Evolutionary conservation across 2,888 invertebrate genomes (phyloP).

Genomic region (Drosophila subquinaria): DNA sequence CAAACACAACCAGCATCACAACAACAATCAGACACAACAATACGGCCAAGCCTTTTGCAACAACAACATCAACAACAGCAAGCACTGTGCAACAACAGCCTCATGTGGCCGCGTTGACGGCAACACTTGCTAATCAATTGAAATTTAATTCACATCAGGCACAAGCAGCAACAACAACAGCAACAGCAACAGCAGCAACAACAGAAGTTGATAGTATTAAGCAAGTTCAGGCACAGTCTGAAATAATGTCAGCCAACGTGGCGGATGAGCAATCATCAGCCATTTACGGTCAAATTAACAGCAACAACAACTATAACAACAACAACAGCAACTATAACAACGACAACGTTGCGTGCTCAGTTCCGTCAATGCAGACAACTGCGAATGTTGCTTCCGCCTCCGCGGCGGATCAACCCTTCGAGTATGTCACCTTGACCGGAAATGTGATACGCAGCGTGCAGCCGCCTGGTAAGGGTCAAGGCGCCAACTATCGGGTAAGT

Average conservation of each 20-base stretch:
- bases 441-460: slow-evolving; percentile 85
- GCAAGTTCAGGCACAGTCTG: slow-evolving; percentile 33
- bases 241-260: slow-evolving; percentile 64
- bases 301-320: slow-evolving; percentile 46
- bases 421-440: slow-evolving; percentile 85
- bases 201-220: slow-evolving; percentile 32
- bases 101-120: slow-evolving; percentile 78
- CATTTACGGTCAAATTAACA: slow-evolving; percentile 69
- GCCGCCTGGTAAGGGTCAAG: slow-evolving; percentile 85
- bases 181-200: slow-evolving; percentile 38
- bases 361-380: slow-evolving; percentile 48
- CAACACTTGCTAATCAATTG: slow-evolving; percentile 83
- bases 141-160: slow-evolving; percentile 84
- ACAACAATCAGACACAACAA: slow-evolving; percentile 54
- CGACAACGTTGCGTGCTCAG: slow-evolving; percentile 40
- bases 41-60: slow-evolving; percentile 47
- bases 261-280: slow-evolving; percentile 73
- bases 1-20: slow-evolving; percentile 44
- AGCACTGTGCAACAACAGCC: slow-evolving; percentile 58
- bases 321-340: slow-evolving; percentile 27
- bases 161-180: slow-evolving; percentile 44
- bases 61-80: slow-evolving; percentile 20
- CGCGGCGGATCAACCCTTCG: slow-evolving; percentile 80
- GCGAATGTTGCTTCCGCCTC: slow-evolving; percentile 19
- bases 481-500: slow-evolving; percentile 84